phyloP scores from a whole-genome alignment of 2,797 vertebrate genomes.

The Pempheris klunzingeri region DNA sequence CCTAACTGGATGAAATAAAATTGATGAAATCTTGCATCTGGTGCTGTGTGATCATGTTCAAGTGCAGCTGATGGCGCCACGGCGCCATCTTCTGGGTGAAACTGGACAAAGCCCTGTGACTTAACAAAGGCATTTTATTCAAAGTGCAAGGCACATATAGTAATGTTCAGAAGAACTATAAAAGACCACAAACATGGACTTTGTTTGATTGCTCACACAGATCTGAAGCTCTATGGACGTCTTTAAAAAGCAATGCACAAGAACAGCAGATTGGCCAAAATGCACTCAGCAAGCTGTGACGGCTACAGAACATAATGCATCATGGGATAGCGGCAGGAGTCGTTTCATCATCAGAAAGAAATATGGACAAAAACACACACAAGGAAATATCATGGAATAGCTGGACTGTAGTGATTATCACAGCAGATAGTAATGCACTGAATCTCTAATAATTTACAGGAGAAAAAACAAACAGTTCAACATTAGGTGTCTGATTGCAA shows the following conservation, averaged over 20 bases:
- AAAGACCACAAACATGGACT: slow-evolving; percentile 29
- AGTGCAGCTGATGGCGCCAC: not conserved
- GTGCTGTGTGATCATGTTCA: not conserved
- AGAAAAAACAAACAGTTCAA: not conserved
- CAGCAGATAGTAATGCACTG: not conserved
- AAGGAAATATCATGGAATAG: not conserved
- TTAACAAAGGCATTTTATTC: slow-evolving; percentile 72
- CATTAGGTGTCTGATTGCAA: not conserved
- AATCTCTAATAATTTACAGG: slow-evolving; percentile 9
- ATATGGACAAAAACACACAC: not conserved
- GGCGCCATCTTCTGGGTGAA: slow-evolving; percentile 58
- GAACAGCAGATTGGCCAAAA: slow-evolving; percentile 27
- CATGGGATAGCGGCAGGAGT: slow-evolving; percentile 13
- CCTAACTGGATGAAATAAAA: slow-evolving; percentile 85
- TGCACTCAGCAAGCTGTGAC: not conserved
- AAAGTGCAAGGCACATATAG: slow-evolving; percentile 82
- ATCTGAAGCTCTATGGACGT: slow-evolving; percentile 8
- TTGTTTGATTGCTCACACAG: too few species aligned
- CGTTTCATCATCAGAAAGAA: not conserved
- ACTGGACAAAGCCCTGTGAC: not conserved
- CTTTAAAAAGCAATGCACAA: slow-evolving; percentile 43
- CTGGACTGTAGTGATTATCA: slow-evolving; percentile 5
- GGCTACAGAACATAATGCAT: slow-evolving; percentile 12
- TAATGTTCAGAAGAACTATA: slow-evolving; percentile 50
- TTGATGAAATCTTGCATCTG: slow-evolving; percentile 44